Evolutionary conservation across 2,113 vertebrate species (phyloP), one percentile per base, ranked within the genome.

Genomic region (Nestor notabilis): DNA sequence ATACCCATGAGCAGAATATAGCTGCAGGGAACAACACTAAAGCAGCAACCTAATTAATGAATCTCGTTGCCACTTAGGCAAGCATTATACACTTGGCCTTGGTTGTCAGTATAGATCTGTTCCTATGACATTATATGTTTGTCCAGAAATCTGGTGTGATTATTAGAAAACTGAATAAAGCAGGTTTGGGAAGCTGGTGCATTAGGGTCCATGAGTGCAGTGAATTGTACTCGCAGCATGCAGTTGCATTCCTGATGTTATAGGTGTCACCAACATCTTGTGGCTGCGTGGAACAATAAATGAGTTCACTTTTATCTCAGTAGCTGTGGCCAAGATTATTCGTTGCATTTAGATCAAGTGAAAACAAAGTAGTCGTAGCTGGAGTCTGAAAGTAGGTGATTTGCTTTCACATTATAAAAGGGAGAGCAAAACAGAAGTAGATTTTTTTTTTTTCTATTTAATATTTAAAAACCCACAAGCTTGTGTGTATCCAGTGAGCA

Each of bases 1-100:
- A 97, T 93, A 96, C 92, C 89, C 88, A 60, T 71, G 96, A 95
- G 96, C 76, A 27, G 96, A 93, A 83, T 95, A 96, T 97, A 95
- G 95, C 96, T 97, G 94, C 95, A 89, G 82, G 95, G 72, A 93
- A 71, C 91, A 85, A 78, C 87, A 80, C 50, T 8, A 79, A 92
- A 97, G 92, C 82, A 75, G 66, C 74, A 81, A 56, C 92, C 94
- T 97, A 96, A 97, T 97, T 95, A 97, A 96, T 79, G 79, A 96
- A 95, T 83, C 96, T 88, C 90, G 77, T 83, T 85, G 90, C 93
- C 82, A 96, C 88, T 92, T 95, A 94, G 96, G 84, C 2, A 7
- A 94, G 90, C 79, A 83, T 97, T 96, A 86, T 89, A 24, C 53
- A 49, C 33, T 79, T 92, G 85, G 89, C 94, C 66, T 71, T 37